Evolutionary conservation across 2,888 invertebrate species (phyloP), one percentile per base, ranked within the genome.

Genomic region (Drosophila prolongata): DNA sequence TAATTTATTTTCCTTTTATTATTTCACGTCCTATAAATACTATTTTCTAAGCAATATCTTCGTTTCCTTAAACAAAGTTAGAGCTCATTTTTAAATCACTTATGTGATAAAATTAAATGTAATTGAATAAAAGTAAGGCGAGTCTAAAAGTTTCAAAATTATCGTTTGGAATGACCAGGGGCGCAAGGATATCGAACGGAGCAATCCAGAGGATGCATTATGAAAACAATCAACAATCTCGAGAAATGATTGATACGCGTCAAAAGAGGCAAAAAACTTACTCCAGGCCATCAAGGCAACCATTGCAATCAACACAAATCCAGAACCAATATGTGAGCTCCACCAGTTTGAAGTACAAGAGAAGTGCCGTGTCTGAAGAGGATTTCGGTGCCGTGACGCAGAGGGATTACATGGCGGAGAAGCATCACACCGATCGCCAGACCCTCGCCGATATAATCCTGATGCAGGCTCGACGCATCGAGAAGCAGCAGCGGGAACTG

Each of bases 381-480:
- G 16, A 35, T 6, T 11, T 19, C 1, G 11, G 16, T 35, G 30
- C 30, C 1, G 3, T 13, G 10, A 9, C 24, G 55, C 40, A 40
- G n/a, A 34, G 13, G 34, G 34, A 34, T 13, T 9, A 2, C 19
- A 6, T 10, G 1, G 4, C 40, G 11, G 30, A 24, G 14, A 2
- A 8, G 14, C 16, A 9, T 0, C 54, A 55, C 1, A 13, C 42
- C 13, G 19, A 54, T 9, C 30, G 40, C n/a, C 58, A 55, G 34
- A 24, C n/a, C 14, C 9, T 67, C 0, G 40, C 50, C 24, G 46
- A 53, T 9, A 53, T 71, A 9, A 70, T 71, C 40, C 24, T 30
- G 16, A 34, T 46, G 6, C 70, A 70, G 59, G 69, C 70, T 1
- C 40, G 46, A 9, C 53, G 56, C 35, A 71, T 71, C 40, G 70